phyloP scores from a whole-genome alignment of 1,140 invertebrate species.

The Leptinotarsa undecemlineata region DNA sequence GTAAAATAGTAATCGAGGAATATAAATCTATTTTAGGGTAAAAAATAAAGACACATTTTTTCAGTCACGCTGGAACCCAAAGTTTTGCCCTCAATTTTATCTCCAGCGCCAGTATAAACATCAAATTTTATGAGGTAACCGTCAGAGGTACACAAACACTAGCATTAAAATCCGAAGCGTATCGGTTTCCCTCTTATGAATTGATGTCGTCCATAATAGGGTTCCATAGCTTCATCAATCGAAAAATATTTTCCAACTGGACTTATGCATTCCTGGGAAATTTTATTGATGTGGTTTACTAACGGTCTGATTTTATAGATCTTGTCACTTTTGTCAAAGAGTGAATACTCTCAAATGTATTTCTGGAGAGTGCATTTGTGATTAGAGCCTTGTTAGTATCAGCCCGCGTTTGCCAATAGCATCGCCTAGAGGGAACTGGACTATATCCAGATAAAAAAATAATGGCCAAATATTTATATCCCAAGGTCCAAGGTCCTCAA shows the following conservation, averaged over 20 bases:
- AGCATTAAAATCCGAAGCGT: background rate
- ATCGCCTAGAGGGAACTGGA: conserved; percentile 15
- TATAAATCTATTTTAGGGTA: conserved; percentile 19
- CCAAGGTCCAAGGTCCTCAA: background rate
- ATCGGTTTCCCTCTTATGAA: background rate
- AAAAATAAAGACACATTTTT: background rate
- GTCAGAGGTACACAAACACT: conserved; percentile 24
- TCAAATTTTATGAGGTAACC: conserved; percentile 36
- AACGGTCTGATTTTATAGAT: conserved; percentile 19
- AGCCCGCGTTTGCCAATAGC: conserved; percentile 11
- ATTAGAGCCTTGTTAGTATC: conserved; percentile 6
- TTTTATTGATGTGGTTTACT: conserved; percentile 12
- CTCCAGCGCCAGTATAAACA: conserved; percentile 33
- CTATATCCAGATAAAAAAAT: conserved; percentile 13
- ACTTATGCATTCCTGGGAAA: background rate
- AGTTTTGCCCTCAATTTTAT: conserved; percentile 24
- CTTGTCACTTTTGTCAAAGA: conserved; percentile 2
- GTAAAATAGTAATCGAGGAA: conserved; percentile 40
- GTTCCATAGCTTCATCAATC: conserved; percentile 11
- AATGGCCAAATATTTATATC: conserved; percentile 14
- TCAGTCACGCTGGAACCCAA: conserved; percentile 27
- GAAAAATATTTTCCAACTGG: conserved; percentile 23
- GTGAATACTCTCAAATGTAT: conserved; percentile 4
- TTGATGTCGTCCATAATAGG: background rate
- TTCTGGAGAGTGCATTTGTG: background rate